Evolutionary conservation across 2,113 vertebrate genomes (phyloP), one percentile per base, ranked within the genome.

Genomic region (Bufo gargarizans): DNA sequence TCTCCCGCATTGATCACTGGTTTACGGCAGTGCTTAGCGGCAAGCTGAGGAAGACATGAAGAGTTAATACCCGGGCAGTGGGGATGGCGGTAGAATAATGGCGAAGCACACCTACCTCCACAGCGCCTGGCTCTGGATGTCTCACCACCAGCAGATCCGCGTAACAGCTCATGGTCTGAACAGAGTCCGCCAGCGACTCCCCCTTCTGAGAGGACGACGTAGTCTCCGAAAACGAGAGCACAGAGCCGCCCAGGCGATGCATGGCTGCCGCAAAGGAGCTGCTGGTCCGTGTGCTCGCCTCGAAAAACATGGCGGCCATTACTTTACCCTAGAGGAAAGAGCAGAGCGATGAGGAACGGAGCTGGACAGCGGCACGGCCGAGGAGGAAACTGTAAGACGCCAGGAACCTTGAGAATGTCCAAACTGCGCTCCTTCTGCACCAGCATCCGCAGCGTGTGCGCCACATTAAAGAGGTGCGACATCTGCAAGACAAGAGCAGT

Each of bases 231-330:
- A 99, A 99, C 90, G 97, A 95, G 78, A 99, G 94, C 0, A 99
- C 97, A 0, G 97, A 95, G 16, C 98, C 98, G 0, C 98, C 98
- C 3, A 99, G 94, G 0, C 98, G 96, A 90, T 94, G 97, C 98
- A 99, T 99, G 91, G 98, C 98, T 0, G 98, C 97, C 0, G 97
- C 92, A 0, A 99, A 99, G 81, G 97, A 99, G 92, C 97, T 99
- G 92, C 97, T 97, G 93, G 98, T 99, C 65, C 98, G 95, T 0
- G 98, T 99, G 96, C 98, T 99, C 0, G 94, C 98, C 89, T 99
- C 98, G 0, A 97, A 99, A 93, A 99, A 99, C 97, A 99, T 99
- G 91, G 95, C 97, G 0, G 96, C 98, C 98, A 99, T 99, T 90
- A 99, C 97, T 63, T 97, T 98, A 3, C 98, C 98, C 98, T 99